These are phyloP conservation scores for Machaerirhynchus nigripectus DNA, from an alignment of 2,113 vertebrate genomes.

Conservation along the genomic window DNA sequence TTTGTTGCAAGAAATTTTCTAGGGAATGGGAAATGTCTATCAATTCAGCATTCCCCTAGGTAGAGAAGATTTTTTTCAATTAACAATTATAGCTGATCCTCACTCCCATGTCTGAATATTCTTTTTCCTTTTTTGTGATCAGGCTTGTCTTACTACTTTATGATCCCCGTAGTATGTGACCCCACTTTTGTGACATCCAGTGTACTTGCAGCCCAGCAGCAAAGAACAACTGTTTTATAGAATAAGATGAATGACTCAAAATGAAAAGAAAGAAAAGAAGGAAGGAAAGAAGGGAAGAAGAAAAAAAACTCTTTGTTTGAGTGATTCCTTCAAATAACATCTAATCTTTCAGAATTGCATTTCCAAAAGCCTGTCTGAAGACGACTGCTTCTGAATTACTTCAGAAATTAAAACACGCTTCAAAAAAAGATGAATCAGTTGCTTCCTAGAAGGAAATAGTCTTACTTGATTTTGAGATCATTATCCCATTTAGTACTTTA, in stretches of 20 bases:
- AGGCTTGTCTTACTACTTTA: not conserved
- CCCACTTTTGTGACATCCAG: not conserved
- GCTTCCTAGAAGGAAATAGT: not conserved
- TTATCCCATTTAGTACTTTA: not conserved
- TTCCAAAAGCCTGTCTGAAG: not conserved
- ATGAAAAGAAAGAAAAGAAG: not conserved
- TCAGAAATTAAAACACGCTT: not conserved
- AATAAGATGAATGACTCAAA: not conserved
- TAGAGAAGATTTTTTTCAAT: not conserved
- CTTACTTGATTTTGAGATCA: not conserved
- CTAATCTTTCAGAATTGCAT: not conserved
- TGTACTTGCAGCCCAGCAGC: not conserved
- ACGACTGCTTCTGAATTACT: not conserved
- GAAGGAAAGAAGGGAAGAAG: not conserved
- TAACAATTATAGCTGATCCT: not conserved
- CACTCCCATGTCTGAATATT: not conserved
- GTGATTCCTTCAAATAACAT: not conserved
- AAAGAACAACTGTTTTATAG: not conserved
- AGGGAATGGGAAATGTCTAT: not conserved
- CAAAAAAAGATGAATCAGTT: not conserved
- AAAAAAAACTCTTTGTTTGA: not conserved
- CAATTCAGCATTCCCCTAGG: not conserved
- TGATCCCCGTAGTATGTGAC: not conserved
- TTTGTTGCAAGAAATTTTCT: not conserved
- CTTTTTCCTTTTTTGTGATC: not conserved